A percentile compares a stretch with the other conserved stretches of the same genome.
These are phyloP conservation scores for Acleris literana DNA, from an alignment of 2,888 invertebrate species.

Conservation along the genomic window DNA sequence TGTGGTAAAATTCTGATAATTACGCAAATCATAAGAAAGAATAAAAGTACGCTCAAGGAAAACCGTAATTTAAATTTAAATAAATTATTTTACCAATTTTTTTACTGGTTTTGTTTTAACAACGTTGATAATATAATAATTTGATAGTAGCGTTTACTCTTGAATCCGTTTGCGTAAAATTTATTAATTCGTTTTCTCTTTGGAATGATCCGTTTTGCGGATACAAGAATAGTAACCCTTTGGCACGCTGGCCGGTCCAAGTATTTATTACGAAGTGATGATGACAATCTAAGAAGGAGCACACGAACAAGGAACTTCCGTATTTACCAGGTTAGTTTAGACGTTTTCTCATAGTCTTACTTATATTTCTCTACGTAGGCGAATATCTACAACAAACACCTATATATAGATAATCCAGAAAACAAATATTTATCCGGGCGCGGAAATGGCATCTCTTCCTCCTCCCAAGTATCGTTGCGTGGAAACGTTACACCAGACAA, in stretches of 20 bases:
- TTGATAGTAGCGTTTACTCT: too few species aligned
- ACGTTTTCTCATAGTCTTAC: too few species aligned
- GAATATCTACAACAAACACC: background rate
- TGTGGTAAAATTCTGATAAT: constrained; percentile 57
- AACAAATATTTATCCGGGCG: constrained; percentile 11
- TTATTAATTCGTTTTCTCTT: too few species aligned
- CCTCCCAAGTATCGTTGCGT: constrained; percentile 11
- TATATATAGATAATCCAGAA: constrained; percentile 8
- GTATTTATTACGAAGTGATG: too few species aligned
- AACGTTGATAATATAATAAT: too few species aligned
- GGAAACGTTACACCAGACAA: constrained; percentile 8
- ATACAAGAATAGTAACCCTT: too few species aligned
- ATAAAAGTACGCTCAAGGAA: constrained; percentile 4
- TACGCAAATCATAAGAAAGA: constrained; percentile 44
- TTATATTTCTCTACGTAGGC: background rate
- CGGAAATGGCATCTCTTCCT: constrained; percentile 11
- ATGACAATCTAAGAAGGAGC: too few species aligned
- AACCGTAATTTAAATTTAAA: constrained; percentile 5
- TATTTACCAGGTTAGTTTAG: too few species aligned
- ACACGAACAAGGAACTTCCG: too few species aligned
- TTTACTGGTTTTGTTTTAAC: background rate
- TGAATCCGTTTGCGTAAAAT: too few species aligned
- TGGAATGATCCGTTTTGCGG: too few species aligned
- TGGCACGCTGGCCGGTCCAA: too few species aligned
- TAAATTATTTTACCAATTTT: background rate